These are phyloP conservation scores for Gonatopus flavifemur DNA, from an alignment of 1,140 invertebrate genomes.

Conservation along the genomic window DNA sequence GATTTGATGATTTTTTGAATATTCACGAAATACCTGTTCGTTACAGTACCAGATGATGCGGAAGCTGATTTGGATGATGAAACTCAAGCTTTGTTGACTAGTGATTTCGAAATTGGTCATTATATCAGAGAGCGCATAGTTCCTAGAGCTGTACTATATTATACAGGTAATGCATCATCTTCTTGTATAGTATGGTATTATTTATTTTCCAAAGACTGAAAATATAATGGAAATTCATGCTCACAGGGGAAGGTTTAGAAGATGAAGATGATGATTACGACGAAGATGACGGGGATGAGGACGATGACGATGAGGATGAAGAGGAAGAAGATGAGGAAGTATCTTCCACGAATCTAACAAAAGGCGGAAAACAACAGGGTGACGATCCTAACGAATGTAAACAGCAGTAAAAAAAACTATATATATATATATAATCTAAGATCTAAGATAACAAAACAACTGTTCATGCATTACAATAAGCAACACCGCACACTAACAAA, in stretches of 20 bases:
- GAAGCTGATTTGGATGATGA: slow-evolving; percentile 75
- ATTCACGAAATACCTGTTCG: slow-evolving; percentile 10
- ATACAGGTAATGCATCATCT: slow-evolving; percentile 71
- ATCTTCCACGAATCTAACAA: slow-evolving; percentile 23
- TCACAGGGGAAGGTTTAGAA: slow-evolving; percentile 70
- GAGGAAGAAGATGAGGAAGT: slow-evolving; percentile 44
- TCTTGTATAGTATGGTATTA: too few species aligned
- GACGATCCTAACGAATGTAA: slow-evolving; percentile 53
- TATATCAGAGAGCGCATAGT: slow-evolving; percentile 93
- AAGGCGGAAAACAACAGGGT: slow-evolving; percentile 33
- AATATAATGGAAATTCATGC: neutral
- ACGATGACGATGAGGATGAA: slow-evolving; percentile 52
- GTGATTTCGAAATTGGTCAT: slow-evolving; percentile 98
- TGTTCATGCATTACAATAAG: slow-evolving; percentile 27
- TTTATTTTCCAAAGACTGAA: slow-evolving; percentile 2
- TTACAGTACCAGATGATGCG: slow-evolving; percentile 62
- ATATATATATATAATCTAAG: slow-evolving; percentile 12
- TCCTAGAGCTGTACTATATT: slow-evolving; percentile 90
- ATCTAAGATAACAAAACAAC: slow-evolving; percentile 14
- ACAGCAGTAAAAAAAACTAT: slow-evolving; percentile 52
- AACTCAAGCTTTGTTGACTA: slow-evolving; percentile 73
- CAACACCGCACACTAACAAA: slow-evolving; percentile 24
- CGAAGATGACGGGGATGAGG: slow-evolving; percentile 64
- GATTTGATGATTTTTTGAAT: slow-evolving; percentile 5
- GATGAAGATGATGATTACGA: slow-evolving; percentile 76